Conservation (phyloP, 2,797 vertebrate genomes). For the Sebastes dallii region DNA sequence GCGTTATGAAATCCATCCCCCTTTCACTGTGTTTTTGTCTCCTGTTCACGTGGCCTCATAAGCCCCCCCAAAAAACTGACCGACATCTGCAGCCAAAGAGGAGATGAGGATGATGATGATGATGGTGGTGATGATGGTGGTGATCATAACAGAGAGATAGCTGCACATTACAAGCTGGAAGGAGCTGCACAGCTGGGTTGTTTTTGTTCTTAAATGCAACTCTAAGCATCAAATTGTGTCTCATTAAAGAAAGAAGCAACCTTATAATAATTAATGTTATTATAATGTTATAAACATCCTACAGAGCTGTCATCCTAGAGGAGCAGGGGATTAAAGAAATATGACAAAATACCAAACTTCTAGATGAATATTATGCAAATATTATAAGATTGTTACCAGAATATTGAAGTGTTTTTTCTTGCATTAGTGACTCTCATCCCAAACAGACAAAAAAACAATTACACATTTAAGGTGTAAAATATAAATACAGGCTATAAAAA, state of each 20-base stretch:
- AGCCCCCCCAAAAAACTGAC: conserved; percentile 18
- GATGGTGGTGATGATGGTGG: background rate
- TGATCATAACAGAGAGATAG: background rate
- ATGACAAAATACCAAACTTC: background rate
- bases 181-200: background rate
- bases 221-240: conserved; percentile 18
- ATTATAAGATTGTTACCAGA: background rate
- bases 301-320: background rate
- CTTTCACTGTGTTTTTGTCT: conserved; percentile 54
- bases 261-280: background rate
- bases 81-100: conserved; percentile 31
- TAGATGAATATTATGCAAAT: background rate
- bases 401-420: background rate
- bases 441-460: too few relatives aligned
- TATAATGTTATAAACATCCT: background rate
- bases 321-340: background rate
- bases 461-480: background rate
- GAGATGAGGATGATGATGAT: background rate
- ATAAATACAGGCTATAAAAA: background rate
- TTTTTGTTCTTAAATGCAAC: conserved; percentile 23
- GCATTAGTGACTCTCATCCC: background rate
- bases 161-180: background rate
- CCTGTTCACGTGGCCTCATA: conserved; percentile 65
- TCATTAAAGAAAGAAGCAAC: background rate
- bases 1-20: conserved; percentile 57